Percentiles rank a stretch among this genome's conserved stretches.
phyloP scores from a whole-genome alignment of 2,113 vertebrate genomes.

The Tyrannus savana region DNA sequence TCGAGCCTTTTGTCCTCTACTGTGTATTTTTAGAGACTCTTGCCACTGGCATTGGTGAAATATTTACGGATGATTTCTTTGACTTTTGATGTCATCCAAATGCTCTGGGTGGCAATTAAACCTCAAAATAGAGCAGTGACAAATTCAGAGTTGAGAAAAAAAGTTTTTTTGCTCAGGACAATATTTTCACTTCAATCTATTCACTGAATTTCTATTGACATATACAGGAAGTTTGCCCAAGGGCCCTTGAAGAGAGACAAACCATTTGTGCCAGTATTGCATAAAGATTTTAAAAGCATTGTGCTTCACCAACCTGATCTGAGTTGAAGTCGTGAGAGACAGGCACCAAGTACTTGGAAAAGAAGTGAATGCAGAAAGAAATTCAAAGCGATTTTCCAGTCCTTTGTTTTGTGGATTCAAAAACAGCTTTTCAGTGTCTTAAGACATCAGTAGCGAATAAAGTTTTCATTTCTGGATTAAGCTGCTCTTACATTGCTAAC shows the following conservation, averaged over 20 bases:
- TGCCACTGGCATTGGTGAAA: conserved; percentile 33
- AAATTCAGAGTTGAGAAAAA: conserved; percentile 20
- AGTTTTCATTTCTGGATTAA: background rate
- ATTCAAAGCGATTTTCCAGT: background rate
- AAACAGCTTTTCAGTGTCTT: background rate
- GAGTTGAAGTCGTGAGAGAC: background rate
- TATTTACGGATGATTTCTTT: conserved; percentile 52
- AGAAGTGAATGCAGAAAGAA: background rate
- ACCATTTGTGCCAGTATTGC: background rate
- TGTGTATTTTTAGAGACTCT: conserved; percentile 45
- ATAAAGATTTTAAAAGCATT: conserved; percentile 21
- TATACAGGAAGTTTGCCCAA: background rate
- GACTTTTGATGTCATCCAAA: conserved; percentile 49
- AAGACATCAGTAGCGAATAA: background rate
- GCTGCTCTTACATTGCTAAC: background rate
- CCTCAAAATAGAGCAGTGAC: conserved; percentile 16
- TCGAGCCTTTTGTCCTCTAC: conserved; percentile 8
- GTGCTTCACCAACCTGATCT: background rate
- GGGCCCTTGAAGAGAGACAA: background rate
- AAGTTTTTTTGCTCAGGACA: background rate
- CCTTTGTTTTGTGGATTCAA: background rate
- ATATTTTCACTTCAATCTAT: conserved; percentile 25
- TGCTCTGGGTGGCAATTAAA: conserved; percentile 59
- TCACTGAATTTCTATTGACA: conserved; percentile 40
- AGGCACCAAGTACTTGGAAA: background rate